Evolutionary conservation across 2,888 invertebrate species (phyloP), one percentile per base, ranked within the genome.

Genomic region (Rhyacophila evoluta): DNA sequence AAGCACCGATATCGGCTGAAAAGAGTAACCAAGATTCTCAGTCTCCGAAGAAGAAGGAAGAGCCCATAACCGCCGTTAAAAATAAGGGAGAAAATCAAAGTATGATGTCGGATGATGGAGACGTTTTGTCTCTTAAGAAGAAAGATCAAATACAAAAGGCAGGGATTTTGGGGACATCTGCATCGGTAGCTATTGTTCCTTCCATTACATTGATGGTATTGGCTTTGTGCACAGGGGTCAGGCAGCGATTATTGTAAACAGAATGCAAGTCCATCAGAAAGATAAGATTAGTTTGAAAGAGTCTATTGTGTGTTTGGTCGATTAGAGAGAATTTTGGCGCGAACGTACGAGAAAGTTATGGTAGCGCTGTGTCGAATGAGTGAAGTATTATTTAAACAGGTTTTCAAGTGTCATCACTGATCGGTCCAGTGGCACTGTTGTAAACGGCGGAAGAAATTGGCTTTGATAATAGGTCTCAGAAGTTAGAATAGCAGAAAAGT

Each of bases 1-100:
- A 90, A 71, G 91, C 92, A 36, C 86, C 87, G 0, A 86, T 86
- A 77, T 88, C 90, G 11, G 88, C 87, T 81, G 88, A 87, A 81
- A 87, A 88, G 75, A 88, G 83, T 2, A 70, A 72, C n/a, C 77
- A 81, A 8, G 80, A 79, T 41, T 72, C 77, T 1, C 69, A 67
- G 37, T 83, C 84, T 12, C 84, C 84, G 25, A 85, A 81, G 76
- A 83, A 75, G 74, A 81, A 77, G 36, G 81, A 67, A 84, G 85
- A 37, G 84, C 84, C n/a, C 80, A 78, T 41, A 38, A 78, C 77
- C 84, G 84, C 41, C 75, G 75, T 75, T 79, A 83, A 72, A 75
- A 84, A 74, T 75, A 84, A 85, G 77, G 87, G 88, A 39, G 89
- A 90, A 78, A 89, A 89, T 78, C 83, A 85, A 38, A 86, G 86